These are phyloP conservation scores for Drosophila ercepeae DNA, from an alignment of 1,140 invertebrate species.

Conservation along the genomic window DNA sequence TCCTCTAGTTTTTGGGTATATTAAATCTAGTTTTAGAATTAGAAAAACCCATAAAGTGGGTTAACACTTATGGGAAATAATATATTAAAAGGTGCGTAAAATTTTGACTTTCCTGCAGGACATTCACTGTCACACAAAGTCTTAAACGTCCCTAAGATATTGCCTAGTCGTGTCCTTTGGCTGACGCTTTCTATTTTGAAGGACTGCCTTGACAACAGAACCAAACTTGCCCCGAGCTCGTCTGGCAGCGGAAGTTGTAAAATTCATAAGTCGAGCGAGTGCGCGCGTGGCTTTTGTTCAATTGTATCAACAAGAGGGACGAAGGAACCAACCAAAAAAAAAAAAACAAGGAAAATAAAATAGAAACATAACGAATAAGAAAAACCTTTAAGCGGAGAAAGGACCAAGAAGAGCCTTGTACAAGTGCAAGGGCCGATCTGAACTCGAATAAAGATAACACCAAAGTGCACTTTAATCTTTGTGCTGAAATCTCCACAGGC, in stretches of 20 bases:
- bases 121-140: too few relatives aligned
- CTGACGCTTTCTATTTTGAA: slow-evolving; percentile 1
- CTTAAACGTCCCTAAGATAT: not conserved
- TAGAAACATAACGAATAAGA: slow-evolving; percentile 1
- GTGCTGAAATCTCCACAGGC: slow-evolving; percentile 64
- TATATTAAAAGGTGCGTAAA: too few relatives aligned
- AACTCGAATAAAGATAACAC: slow-evolving; percentile 71
- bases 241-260: slow-evolving; percentile 75
- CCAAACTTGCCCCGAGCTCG: slow-evolving; percentile 54
- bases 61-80: too few relatives aligned
- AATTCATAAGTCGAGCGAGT: slow-evolving; percentile 73
- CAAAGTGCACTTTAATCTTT: slow-evolving; percentile 81
- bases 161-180: not conserved
- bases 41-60: not conserved
- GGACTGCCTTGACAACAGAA: slow-evolving; percentile 41
- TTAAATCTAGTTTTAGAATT: not conserved
- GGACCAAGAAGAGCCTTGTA: slow-evolving; percentile 38
- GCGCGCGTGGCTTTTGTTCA: slow-evolving; percentile 68
- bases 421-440: slow-evolving; percentile 66
- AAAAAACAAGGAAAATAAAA: slow-evolving; percentile 18
- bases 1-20: not conserved
- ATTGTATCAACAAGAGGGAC: slow-evolving; percentile 61
- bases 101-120: too few relatives aligned
- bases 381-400: slow-evolving; percentile 10
- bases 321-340: not conserved